Evolutionary conservation across 2,113 vertebrate species (phyloP), one percentile per base, ranked within the genome.

Genomic region (Larimichthys crocea): DNA sequence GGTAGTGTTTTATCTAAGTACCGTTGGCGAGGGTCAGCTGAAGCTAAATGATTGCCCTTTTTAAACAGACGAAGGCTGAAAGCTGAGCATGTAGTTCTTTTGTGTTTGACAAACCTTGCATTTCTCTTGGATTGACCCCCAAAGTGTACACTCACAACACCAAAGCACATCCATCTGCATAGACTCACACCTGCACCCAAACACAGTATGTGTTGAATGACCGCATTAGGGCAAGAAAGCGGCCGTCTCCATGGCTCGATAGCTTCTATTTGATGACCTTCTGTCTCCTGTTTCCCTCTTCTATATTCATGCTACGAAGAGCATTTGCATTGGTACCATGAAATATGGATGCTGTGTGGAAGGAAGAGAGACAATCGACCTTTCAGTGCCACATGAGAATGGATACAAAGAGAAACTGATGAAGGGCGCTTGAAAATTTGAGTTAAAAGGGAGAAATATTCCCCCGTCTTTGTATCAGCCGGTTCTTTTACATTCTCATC

Each of bases 301-400:
- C 66, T 71, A 24, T 83, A 86, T 88, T 88, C 79, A 84, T 63
- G 67, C 57, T 62, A 20, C 12, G 22, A 64, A 60, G 61, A 83
- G 68, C 69, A 83, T 92, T 92, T 89, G 83, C 76, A 86, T 83
- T 59, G 61, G 66, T 62, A 57, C 73, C 75, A 91, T 90, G 70
- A 91, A 92, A 91, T 92, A 92, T 92, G 86, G 61, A 92, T 91
- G 86, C 64, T n/a, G 75, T 57, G 60, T 76, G 65, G 61, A 77
- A 67, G 40, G 68, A 76, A 66, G 79, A 74, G 66, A 66, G 64
- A 74, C 29, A 61, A 16, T 61, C 62, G 80, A 87, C 88, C 87
- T 91, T 91, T 91, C 63, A 79, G 62, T 68, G 71, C 42, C 64
- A 71, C 86, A 67, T 73, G 76, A 86, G 74, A 62, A 73, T 7